Evolutionary conservation across 2,113 vertebrate genomes (phyloP).

Genomic region (Enhydra lutris): DNA sequence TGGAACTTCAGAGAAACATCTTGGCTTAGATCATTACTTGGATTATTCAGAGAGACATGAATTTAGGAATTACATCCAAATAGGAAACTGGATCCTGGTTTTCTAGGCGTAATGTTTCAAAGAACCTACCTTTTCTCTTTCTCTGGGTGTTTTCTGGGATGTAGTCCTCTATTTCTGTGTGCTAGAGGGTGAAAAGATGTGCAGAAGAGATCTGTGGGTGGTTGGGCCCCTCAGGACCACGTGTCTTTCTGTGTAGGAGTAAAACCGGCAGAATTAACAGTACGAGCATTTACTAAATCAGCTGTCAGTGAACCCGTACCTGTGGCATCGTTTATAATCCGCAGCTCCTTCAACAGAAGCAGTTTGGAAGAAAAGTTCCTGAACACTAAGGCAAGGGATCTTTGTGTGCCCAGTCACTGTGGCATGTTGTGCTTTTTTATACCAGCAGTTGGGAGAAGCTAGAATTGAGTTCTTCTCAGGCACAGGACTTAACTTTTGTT

Average conservation of each 20-base stretch:
- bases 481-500: not conserved
- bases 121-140: conserved; percentile 36
- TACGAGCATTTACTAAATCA: conserved; percentile 80
- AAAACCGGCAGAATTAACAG: conserved; percentile 80
- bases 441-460: not conserved
- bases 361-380: conserved; percentile 48
- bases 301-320: conserved; percentile 65
- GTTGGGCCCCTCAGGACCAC: conserved; percentile 79
- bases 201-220: conserved; percentile 76
- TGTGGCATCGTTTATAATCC: conserved; percentile 65
- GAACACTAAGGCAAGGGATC: not conserved
- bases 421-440: not conserved
- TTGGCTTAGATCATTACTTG: conserved; percentile 5
- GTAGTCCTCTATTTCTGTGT: conserved; percentile 73
- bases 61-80: conserved; percentile 43
- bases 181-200: conserved; percentile 69
- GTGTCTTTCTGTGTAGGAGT: conserved; percentile 81
- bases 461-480: not conserved
- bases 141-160: conserved; percentile 17
- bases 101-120: conserved; percentile 37
- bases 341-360: conserved; percentile 39
- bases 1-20: not conserved
- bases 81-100: conserved; percentile 21
- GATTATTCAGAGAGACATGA: conserved; percentile 30
- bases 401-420: not conserved